These are phyloP conservation scores for Eledone cirrhosa DNA, from an alignment of 2,888 invertebrate genomes.

Conservation along the genomic window DNA sequence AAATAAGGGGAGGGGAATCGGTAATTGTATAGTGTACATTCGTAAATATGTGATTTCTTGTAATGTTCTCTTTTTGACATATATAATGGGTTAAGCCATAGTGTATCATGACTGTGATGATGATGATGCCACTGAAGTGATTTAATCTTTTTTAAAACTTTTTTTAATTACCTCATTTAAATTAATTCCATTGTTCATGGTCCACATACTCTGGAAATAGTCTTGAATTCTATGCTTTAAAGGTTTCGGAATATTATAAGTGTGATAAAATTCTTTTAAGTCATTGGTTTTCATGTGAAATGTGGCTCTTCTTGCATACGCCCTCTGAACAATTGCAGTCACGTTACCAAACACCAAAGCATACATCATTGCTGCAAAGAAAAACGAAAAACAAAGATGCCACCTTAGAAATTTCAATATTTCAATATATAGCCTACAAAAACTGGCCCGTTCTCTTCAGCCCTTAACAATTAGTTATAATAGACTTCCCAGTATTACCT, in stretches of 20 bases:
- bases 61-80: too few relatives aligned
- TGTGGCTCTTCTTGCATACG: conserved; percentile 92
- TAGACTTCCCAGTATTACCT: too few relatives aligned
- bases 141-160: neutral
- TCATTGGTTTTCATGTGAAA: conserved; percentile 95
- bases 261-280: conserved; percentile 90
- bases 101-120: neutral
- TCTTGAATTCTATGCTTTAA: conserved; percentile 95
- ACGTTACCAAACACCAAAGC: conserved; percentile 98
- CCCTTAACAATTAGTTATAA: too few relatives aligned
- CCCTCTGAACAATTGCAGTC: conserved; percentile 94
- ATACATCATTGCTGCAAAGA: conserved; percentile 87
- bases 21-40: too few relatives aligned
- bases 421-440: too few relatives aligned
- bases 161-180: conserved; percentile 82
- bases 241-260: conserved; percentile 95
- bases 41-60: too few relatives aligned
- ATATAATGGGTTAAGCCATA: too few relatives aligned
- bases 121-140: too few relatives aligned
- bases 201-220: conserved; percentile 98
- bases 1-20: too few relatives aligned
- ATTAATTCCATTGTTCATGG: conserved; percentile 95
- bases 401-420: too few relatives aligned
- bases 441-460: too few relatives aligned
- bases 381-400: conserved; percentile 9